Conservation (phyloP, 2,797 vertebrate species). For the Coccyzus lansbergi region DNA sequence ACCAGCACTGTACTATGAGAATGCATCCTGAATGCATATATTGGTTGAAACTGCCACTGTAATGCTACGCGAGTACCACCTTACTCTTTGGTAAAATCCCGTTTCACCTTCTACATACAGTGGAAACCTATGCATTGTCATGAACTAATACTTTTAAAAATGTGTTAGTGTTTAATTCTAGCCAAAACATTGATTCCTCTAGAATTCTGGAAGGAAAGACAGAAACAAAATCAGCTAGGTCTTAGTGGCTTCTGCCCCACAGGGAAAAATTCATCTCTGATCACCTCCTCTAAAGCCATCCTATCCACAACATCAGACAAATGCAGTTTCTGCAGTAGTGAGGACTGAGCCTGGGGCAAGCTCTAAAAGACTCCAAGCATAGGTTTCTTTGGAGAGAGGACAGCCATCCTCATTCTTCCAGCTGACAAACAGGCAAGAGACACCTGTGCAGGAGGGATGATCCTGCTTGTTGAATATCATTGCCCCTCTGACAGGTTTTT, state of each 20-base stretch:
- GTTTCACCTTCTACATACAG: background rate
- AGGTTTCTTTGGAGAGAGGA: background rate
- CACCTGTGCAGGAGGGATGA: background rate
- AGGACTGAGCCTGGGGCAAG: background rate
- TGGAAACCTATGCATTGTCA: background rate
- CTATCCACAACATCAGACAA: background rate
- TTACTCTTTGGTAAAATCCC: background rate
- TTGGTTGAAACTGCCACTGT: background rate
- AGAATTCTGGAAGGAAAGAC: background rate
- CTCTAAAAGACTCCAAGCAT: background rate
- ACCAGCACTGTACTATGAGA: background rate
- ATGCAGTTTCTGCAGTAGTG: background rate
- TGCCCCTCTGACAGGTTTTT: background rate
- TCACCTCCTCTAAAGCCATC: background rate
- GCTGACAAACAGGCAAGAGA: background rate
- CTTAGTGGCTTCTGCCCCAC: background rate
- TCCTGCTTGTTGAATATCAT: background rate
- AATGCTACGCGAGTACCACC: background rate
- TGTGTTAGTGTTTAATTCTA: background rate
- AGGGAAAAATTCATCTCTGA: background rate
- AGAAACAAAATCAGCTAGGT: background rate
- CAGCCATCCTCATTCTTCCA: background rate
- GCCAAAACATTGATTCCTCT: background rate
- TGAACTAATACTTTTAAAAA: background rate
- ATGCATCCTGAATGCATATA: background rate